Percentiles rank a stretch among this genome's conserved stretches.
Conservation (phyloP, 2,888 invertebrate species). For the Eulithis prunata region DNA sequence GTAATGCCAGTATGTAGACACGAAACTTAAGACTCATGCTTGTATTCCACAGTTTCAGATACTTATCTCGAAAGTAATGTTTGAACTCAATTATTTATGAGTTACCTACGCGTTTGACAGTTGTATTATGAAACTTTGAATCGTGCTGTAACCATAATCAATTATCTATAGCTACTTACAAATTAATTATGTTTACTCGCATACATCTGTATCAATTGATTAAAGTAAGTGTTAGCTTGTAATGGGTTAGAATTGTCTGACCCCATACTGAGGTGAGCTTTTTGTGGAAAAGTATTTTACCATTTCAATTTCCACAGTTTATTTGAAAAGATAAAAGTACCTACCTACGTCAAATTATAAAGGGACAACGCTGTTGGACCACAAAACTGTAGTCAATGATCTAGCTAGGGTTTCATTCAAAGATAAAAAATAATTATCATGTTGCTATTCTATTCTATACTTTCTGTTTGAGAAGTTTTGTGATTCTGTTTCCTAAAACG, state of each 20-base stretch:
- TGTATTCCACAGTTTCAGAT: constrained; percentile 57
- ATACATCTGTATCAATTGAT: not conserved
- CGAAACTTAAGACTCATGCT: constrained; percentile 51
- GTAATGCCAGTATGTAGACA: constrained; percentile 44
- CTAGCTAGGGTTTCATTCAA: too few species aligned
- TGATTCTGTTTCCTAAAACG: constrained; percentile 14
- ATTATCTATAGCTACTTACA: constrained; percentile 37
- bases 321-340: too few species aligned
- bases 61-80: constrained; percentile 61
- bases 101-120: constrained; percentile 59
- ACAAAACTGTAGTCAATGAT: too few species aligned
- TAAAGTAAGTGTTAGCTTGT: not conserved
- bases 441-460: not conserved
- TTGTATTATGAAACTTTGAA: constrained; percentile 56
- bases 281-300: too few species aligned
- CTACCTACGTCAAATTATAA: too few species aligned
- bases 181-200: not conserved
- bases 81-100: constrained; percentile 68
- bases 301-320: too few species aligned
- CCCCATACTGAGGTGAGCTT: too few species aligned
- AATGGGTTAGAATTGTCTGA: too few species aligned
- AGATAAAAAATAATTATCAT: too few species aligned
- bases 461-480: too few species aligned
- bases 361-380: too few species aligned
- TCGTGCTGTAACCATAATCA: constrained; percentile 49